Base-by-base conservation (phyloP, 1,140 invertebrate genomes). In the Asobara japonica region DNA sequence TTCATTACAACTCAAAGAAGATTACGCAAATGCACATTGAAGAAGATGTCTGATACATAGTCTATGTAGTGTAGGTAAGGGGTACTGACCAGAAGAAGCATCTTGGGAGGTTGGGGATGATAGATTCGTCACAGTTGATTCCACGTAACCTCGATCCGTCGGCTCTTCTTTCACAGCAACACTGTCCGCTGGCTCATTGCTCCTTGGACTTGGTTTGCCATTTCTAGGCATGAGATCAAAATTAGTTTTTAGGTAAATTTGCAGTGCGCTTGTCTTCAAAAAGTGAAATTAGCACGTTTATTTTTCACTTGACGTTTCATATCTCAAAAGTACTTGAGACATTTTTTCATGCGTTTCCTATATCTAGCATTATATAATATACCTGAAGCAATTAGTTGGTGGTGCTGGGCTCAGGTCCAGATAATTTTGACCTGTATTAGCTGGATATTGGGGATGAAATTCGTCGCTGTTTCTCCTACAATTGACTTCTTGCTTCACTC, bases 131-230 rank as follows among this genome's bases (percentile, higher is more conserved):
- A 81, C 66, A 13, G 78, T 76, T 16, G 81, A 72, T 22, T 83
- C 81, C 3, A 75, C 74, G 56, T 82, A 83, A n/a, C 78, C 80
- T 29, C 79, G 76, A 71, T 83, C 82, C 33, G 79, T 69, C 25
- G 82, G 82, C 69, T 83, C 82, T 18, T 82, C 79, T 38, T 83
- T 83, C 22, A 83, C 80, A 11, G 81, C 77, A 18, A 83, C 66
- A 48, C 69, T 77, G 61, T 83, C 79, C 30, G 79, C 66, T 2
- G 11, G 65, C 22, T 82, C 78, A 16, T 2, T 73, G n/a, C 65
- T 60, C 18, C 67, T 66, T 6, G 78, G 72, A 30, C 68, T 82
- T n/a, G 77, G 27, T 74, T 78, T 80, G 7, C 60, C 76, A 30
- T 62, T 71, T 13, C 74, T 79, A n/a, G n/a, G 10, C 16, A 2